Conservation (phyloP, 2,113 vertebrate genomes). For the Choloepus hoffmanni region DNA sequence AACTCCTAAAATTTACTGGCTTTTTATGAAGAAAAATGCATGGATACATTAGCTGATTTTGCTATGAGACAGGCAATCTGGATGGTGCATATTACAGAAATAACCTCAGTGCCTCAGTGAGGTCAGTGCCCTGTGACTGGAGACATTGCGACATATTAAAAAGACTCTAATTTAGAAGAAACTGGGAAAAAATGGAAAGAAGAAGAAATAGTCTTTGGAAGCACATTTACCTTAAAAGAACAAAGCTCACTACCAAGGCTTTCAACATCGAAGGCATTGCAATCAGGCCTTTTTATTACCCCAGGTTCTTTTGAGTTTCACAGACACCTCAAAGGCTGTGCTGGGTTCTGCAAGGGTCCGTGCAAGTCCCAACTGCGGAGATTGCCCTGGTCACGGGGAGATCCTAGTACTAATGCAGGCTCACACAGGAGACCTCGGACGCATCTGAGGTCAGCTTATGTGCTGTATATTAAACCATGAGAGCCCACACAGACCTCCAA, state of each 20-base stretch:
- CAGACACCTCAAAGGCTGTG: neutral
- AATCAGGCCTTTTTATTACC: neutral
- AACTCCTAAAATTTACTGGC: neutral
- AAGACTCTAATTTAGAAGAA: neutral
- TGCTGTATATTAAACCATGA: neutral
- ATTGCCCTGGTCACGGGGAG: neutral
- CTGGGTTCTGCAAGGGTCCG: neutral
- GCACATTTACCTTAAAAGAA: neutral
- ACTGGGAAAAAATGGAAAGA: neutral
- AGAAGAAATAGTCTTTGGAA: neutral
- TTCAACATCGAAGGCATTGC: neutral
- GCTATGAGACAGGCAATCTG: neutral
- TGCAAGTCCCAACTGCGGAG: neutral
- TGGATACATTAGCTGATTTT: neutral
- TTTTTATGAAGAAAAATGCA: neutral
- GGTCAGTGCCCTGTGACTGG: neutral
- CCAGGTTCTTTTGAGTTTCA: neutral
- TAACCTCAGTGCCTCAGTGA: neutral
- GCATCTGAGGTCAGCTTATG: neutral
- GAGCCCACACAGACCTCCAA: accelerated
- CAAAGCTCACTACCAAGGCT: neutral
- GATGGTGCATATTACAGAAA: neutral
- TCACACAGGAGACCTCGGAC: neutral
- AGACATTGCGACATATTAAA: neutral
- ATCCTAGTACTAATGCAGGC: neutral